Percentiles rank a stretch among this genome's conserved stretches.
These are phyloP conservation scores for Pegoplata infirma DNA, from an alignment of 2,888 invertebrate genomes.

Conservation along the genomic window DNA sequence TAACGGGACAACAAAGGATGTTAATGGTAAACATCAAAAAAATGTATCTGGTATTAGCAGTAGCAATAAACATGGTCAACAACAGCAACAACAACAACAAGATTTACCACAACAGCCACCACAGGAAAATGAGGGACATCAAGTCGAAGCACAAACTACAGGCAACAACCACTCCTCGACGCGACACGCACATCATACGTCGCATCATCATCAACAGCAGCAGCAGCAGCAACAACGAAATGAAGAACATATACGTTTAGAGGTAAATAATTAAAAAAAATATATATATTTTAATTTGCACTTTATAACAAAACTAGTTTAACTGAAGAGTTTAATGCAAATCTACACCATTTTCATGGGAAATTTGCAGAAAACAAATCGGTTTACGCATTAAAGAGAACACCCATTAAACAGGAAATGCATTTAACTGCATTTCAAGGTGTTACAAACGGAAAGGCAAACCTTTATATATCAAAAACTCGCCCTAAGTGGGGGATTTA, in stretches of 20 bases:
- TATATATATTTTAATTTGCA: too few relatives aligned
- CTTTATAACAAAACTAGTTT: too few relatives aligned
- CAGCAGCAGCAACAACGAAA: conserved; percentile 63
- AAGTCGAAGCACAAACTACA: conserved; percentile 46
- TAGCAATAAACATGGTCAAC: conserved; percentile 41
- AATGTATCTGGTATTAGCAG: conserved; percentile 26
- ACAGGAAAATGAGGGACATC: conserved; percentile 61
- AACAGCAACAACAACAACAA: conserved; percentile 44
- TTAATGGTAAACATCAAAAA: conserved; percentile 49
- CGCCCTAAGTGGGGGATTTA: too few relatives aligned
- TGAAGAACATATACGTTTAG: conserved; percentile 76
- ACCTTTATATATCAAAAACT: too few relatives aligned
- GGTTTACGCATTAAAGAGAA: too few relatives aligned
- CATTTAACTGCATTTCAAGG: too few relatives aligned
- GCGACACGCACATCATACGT: conserved; percentile 61
- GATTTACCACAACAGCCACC: conserved; percentile 62
- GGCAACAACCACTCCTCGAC: conserved; percentile 58
- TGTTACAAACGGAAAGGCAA: too few relatives aligned
- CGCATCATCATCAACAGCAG: conserved; percentile 37
- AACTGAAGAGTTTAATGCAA: too few relatives aligned
- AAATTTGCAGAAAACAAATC: too few relatives aligned
- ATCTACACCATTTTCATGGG: too few relatives aligned
- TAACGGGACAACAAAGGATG: conserved; percentile 67
- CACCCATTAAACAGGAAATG: too few relatives aligned
- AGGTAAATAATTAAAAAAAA: conserved; percentile 72